Conservation (phyloP, 1,140 invertebrate species). For the Meteorus sp. region DNA sequence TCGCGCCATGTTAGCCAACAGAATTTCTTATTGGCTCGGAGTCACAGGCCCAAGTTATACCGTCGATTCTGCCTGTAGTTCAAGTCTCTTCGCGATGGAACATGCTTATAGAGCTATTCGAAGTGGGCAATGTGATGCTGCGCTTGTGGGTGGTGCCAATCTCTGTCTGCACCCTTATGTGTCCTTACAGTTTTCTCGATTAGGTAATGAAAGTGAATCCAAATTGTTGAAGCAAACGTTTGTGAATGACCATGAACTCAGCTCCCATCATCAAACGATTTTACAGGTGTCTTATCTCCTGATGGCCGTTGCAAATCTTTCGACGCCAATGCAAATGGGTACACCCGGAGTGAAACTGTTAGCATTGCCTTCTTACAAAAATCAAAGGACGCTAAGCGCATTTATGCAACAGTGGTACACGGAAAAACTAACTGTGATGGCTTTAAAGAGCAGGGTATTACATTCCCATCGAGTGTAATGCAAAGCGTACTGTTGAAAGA, state of each 20-base stretch:
- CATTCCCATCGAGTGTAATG: slow-evolving; percentile 83
- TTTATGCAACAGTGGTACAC: slow-evolving; percentile 73
- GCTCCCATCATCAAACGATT: not conserved
- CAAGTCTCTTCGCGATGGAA: slow-evolving; percentile 82
- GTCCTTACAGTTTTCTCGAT: slow-evolving; percentile 74
- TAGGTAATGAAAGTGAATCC: slow-evolving; percentile 41
- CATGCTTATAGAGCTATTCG: slow-evolving; percentile 78
- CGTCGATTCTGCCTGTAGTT: slow-evolving; percentile 89
- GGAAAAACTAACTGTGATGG: slow-evolving; percentile 77
- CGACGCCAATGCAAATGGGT: slow-evolving; percentile 79
- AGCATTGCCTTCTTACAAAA: slow-evolving; percentile 81
- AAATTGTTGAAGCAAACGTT: too few species aligned
- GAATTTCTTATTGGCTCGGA: slow-evolving; percentile 78
- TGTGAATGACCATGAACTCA: too few species aligned
- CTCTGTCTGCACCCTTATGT: slow-evolving; percentile 84
- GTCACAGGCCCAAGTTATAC: slow-evolving; percentile 77
- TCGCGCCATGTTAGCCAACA: slow-evolving; percentile 88
- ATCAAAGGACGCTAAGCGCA: slow-evolving; percentile 72
- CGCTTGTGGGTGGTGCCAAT: slow-evolving; percentile 84
- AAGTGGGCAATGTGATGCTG: slow-evolving; percentile 79
- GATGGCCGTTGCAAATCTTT: slow-evolving; percentile 91
- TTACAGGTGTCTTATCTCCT: slow-evolving; percentile 77
- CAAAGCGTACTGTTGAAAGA: slow-evolving; percentile 79
- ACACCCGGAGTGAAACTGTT: slow-evolving; percentile 79
- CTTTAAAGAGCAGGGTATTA: slow-evolving; percentile 87